Conservation (phyloP, 2,888 invertebrate genomes). For the Agrochola lychnidis region DNA sequence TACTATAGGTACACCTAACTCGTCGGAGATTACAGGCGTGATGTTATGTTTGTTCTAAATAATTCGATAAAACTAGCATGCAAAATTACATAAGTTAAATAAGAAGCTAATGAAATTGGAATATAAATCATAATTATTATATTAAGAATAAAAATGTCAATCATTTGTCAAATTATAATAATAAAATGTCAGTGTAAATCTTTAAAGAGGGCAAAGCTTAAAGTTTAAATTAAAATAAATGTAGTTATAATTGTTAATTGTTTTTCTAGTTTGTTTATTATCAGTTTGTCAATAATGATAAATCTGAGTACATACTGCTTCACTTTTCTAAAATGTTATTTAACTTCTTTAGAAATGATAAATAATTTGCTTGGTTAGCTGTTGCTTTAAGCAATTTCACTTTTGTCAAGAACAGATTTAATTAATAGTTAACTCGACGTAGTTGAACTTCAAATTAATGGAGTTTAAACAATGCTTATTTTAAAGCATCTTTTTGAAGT, state of each 20-base stretch:
- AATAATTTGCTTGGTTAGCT: background rate
- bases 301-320: background rate
- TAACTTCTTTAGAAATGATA: background rate
- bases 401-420: constrained; percentile 7
- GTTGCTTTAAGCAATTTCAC: background rate
- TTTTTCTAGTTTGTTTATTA: background rate
- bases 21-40: too few relatives aligned
- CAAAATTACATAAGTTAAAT: too few relatives aligned
- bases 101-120: too few relatives aligned
- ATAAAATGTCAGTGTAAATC: too few relatives aligned
- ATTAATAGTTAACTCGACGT: constrained; percentile 11
- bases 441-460: background rate
- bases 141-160: too few relatives aligned
- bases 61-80: too few relatives aligned
- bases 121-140: too few relatives aligned
- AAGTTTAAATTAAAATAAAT: background rate
- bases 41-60: too few relatives aligned
- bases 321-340: background rate
- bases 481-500: background rate
- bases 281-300: background rate
- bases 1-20: too few relatives aligned
- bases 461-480: background rate
- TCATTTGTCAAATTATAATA: too few relatives aligned
- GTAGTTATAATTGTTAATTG: background rate
- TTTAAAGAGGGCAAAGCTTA: background rate